Conservation (phyloP, 2,888 invertebrate species). For the Sarcophaga caerulescens region DNA sequence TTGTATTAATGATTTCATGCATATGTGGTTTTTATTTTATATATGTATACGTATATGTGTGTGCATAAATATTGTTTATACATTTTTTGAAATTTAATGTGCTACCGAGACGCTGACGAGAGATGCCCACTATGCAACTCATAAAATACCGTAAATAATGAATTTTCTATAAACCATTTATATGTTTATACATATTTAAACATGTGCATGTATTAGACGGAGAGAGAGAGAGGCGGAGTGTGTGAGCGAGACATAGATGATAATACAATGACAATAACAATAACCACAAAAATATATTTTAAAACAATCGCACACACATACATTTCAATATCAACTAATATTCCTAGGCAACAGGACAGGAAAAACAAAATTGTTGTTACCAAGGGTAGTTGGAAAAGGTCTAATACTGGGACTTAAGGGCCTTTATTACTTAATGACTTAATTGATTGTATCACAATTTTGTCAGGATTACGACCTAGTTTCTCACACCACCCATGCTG, state of each 20-base stretch:
- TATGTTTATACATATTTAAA: not conserved
- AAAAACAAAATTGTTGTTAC: not conserved
- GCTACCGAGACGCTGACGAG: not conserved
- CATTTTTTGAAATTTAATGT: constrained; percentile 17
- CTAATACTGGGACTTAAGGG: too few species aligned
- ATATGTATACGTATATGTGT: not conserved
- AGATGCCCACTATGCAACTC: not conserved
- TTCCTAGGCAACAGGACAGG: not conserved
- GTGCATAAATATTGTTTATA: not conserved
- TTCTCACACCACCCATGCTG: too few species aligned
- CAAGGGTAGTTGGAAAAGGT: too few species aligned
- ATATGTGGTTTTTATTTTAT: constrained; percentile 9
- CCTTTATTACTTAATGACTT: too few species aligned
- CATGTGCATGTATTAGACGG: not conserved
- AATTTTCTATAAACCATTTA: constrained; percentile 24
- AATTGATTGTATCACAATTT: too few species aligned
- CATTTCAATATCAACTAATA: not conserved
- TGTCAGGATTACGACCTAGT: too few species aligned
- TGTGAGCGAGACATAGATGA: not conserved
- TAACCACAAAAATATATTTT: not conserved
- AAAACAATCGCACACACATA: not conserved
- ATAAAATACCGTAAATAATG: constrained; percentile 26
- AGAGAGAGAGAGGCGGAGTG: not conserved
- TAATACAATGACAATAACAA: not conserved
- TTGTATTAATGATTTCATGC: constrained; percentile 22